Conservation (phyloP, 2,113 vertebrate species). For the Anhinga rufa region DNA sequence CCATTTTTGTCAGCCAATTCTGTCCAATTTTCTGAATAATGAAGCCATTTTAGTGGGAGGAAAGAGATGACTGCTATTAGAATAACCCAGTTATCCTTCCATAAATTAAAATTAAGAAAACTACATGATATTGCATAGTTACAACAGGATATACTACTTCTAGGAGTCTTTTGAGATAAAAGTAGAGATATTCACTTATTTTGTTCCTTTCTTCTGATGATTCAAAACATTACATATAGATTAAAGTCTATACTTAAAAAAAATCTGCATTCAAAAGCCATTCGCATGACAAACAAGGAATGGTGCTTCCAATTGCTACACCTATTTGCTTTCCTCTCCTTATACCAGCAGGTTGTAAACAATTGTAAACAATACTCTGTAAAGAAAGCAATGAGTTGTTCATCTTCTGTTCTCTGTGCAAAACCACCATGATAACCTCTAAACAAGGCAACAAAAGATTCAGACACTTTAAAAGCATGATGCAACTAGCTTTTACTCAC, state of each 20-base stretch:
- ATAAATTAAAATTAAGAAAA: neutral
- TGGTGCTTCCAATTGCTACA: neutral
- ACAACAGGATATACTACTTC: neutral
- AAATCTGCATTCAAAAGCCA: neutral
- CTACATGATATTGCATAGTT: neutral
- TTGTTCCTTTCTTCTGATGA: neutral
- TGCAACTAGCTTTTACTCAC: neutral
- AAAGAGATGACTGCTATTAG: neutral
- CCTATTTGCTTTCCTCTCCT: neutral
- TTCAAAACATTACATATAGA: neutral
- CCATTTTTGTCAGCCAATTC: neutral
- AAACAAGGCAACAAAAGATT: neutral
- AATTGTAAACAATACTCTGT: neutral
- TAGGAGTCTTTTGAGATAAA: neutral
- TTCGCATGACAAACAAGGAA: neutral
- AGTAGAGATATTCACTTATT: neutral
- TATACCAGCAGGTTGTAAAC: neutral
- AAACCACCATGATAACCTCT: neutral
- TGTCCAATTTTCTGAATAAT: neutral
- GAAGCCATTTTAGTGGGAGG: neutral
- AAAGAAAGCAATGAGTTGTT: neutral
- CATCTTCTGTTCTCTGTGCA: neutral
- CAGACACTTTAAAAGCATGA: neutral
- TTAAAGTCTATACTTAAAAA: neutral
- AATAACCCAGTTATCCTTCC: neutral